Base-by-base conservation (phyloP, 1,140 invertebrate species). In the Tetramorium simillimum region DNA sequence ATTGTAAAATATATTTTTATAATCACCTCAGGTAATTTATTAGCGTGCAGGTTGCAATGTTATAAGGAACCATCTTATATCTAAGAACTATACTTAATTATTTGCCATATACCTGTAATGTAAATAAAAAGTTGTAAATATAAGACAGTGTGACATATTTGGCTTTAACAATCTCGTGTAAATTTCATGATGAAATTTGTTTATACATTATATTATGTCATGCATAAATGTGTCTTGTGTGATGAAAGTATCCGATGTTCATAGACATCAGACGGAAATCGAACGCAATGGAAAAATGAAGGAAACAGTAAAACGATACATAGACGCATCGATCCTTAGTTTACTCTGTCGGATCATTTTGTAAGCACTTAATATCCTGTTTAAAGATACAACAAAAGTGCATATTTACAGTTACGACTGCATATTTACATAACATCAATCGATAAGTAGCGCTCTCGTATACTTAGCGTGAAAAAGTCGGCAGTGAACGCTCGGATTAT, bases 41-140 rank as follows among this genome's bases (percentile, higher is more conserved):
- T 85, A 81, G n/a, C 58, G 73, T 85, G 58, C 28, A 12, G 69
- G 69, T 33, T 33, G 33, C 58, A 49, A 73, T 81, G 62, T 89
- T 86, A 86, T 60, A 89, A 80, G 49, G 43, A 81, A 70, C 49
- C 46, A 46, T 62, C 40, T 72, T 69, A 85, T 67, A 82, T 51
- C 65, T 86, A 89, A 86, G 62, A 86, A 86, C 12, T 88, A 86
- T 77, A 75, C 40, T 56, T 69, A 87, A 84, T 62, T 67, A 87
- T 84, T 63, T 78, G 60, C 69, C 62, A 86, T 86, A 89, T 85
- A 89, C 53, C 51, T 72, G 21, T 88, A 77, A 58, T 87, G 58
- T 87, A 89, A 85, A 90, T 90, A 90, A 90, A 89, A 60, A 43
- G n/a, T 67, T 67, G 43, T 40, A 49, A 77, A 77, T 77, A 77